Conservation (phyloP, 2,797 vertebrate genomes). For the Pipistrellus pipistrellus region DNA sequence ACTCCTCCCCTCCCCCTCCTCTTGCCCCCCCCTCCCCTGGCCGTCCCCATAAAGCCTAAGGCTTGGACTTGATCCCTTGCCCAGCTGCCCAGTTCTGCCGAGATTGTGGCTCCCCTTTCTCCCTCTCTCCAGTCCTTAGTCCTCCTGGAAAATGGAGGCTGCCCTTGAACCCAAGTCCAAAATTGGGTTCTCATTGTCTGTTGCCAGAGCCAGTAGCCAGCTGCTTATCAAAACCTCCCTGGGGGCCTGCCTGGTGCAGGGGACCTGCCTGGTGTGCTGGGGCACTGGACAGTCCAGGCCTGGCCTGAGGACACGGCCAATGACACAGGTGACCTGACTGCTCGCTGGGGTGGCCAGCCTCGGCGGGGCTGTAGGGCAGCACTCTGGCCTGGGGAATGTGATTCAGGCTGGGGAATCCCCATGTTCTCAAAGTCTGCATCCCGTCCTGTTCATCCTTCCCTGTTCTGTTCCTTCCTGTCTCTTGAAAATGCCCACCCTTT, state of each 20-base stretch:
- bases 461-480: background rate
- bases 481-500: background rate
- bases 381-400: background rate
- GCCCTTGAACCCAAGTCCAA: background rate
- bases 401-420: background rate
- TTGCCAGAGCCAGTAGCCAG: background rate
- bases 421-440: background rate
- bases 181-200: background rate
- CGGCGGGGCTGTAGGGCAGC: background rate
- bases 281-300: background rate
- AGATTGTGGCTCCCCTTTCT: background rate
- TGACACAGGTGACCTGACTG: background rate
- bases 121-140: background rate
- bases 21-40: rapidly evolving
- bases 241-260: background rate
- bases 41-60: background rate
- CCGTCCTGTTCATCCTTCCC: background rate
- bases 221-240: background rate
- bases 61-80: background rate
- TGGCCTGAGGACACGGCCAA: background rate
- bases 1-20: background rate
- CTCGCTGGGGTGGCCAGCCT: background rate
- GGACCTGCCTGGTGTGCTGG: background rate
- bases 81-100: background rate
- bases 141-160: background rate